Evolutionary conservation across 2,888 invertebrate genomes (phyloP).

Genomic region (Lycocerus yunnanus): DNA sequence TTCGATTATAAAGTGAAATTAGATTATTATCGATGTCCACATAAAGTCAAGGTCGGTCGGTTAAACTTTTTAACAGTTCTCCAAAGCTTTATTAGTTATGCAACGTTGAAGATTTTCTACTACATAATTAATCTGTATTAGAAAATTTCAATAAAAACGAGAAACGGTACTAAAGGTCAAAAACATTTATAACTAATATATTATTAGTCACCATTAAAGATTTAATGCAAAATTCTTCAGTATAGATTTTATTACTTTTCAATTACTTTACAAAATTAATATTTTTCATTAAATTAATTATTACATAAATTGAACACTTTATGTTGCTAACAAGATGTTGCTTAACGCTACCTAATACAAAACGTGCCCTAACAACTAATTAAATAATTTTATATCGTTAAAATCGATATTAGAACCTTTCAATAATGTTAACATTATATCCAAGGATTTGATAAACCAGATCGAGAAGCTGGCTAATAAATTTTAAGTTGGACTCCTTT

Average conservation of each 20-base stretch:
- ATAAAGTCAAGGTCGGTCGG: slow-evolving; percentile 1
- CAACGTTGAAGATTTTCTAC: background rate
- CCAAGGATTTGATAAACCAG: background rate
- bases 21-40: background rate
- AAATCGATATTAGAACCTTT: background rate
- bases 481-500: background rate
- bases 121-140: background rate
- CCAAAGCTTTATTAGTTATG: background rate
- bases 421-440: background rate
- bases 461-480: background rate
- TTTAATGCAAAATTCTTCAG: background rate
- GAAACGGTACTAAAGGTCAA: background rate
- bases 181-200: background rate
- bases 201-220: background rate
- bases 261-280: background rate
- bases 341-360: background rate
- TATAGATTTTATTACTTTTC: background rate
- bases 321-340: background rate
- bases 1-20: slow-evolving; percentile 2
- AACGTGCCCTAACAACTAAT: background rate
- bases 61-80: background rate
- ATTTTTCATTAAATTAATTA: background rate
- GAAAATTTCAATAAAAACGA: background rate
- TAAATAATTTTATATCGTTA: background rate
- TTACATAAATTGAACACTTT: background rate